Conservation (phyloP, 2,888 invertebrate genomes). For the Platycheirus albimanus region DNA sequence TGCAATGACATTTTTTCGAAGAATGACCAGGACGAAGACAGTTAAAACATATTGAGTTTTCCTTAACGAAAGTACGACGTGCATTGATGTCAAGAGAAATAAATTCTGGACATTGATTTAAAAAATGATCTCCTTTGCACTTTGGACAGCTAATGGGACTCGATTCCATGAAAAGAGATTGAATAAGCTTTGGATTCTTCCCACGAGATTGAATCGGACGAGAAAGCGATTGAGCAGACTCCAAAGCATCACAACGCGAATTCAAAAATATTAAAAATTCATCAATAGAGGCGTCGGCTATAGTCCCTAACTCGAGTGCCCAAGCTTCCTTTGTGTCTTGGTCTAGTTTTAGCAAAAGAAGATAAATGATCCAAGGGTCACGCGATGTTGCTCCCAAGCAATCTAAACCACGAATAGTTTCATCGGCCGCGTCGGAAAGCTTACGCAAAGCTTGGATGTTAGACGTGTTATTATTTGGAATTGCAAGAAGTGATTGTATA, state of each 20-base stretch:
- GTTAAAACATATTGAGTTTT: slow-evolving; percentile 19
- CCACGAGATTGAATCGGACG: neutral
- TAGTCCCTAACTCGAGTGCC: neutral
- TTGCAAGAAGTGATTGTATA: neutral
- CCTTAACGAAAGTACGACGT: slow-evolving; percentile 14
- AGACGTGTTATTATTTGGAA: neutral
- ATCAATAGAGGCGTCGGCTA: neutral
- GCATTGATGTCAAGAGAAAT: neutral
- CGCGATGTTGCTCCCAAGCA: neutral
- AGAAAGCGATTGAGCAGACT: neutral
- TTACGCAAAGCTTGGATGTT: slow-evolving; percentile 27
- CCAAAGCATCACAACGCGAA: slow-evolving; percentile 27
- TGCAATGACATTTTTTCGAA: slow-evolving; percentile 5
- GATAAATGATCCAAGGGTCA: no score
- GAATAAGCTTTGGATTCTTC: no score
- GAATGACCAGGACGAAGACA: slow-evolving; percentile 4
- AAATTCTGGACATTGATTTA: slow-evolving; percentile 16
- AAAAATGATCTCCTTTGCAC: slow-evolving; percentile 5
- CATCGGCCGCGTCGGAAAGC: no score
- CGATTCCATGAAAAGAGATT: no score
- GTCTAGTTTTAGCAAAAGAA: no score
- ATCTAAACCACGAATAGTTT: no score
- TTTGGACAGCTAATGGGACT: slow-evolving; percentile 1
- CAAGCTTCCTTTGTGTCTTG: no score
- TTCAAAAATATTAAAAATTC: neutral